These are phyloP conservation scores for Anticlea derivata DNA, from an alignment of 2,888 invertebrate species.

Conservation along the genomic window DNA sequence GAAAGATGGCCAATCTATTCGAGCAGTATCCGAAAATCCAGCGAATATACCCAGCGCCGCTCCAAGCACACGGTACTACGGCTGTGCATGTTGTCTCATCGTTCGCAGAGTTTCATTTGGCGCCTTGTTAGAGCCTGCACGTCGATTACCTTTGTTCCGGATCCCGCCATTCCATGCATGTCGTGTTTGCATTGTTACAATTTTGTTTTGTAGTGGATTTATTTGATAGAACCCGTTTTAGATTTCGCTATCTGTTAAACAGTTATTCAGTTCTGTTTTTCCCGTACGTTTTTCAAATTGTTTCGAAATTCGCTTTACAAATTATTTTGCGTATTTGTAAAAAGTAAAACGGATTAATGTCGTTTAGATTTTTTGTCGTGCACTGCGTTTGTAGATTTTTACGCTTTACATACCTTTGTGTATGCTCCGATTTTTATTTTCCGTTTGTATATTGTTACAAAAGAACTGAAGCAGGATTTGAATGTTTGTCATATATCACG, in stretches of 20 bases:
- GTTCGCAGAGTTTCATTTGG: conserved; percentile 55
- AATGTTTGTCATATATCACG: conserved; percentile 6
- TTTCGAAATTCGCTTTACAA: conserved; percentile 48
- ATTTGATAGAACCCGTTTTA: conserved; percentile 48
- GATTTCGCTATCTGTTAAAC: conserved; percentile 49
- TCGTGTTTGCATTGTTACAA: conserved; percentile 63
- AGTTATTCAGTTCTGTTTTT: conserved; percentile 30
- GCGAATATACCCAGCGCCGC: conserved; percentile 89
- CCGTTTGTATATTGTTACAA: conserved; percentile 10
- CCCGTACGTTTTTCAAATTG: conserved; percentile 30
- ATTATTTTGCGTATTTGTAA: conserved; percentile 31
- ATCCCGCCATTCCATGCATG: conserved; percentile 68
- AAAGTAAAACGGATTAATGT: conserved; percentile 16
- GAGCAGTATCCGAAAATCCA: conserved; percentile 90
- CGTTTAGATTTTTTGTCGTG: conserved; percentile 21
- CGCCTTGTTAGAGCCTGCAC: conserved; percentile 61
- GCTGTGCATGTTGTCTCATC: conserved; percentile 65
- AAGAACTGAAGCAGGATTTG: background rate
- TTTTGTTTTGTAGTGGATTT: conserved; percentile 58
- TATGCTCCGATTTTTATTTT: conserved; percentile 19
- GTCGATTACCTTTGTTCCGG: conserved; percentile 67
- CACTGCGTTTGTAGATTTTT: conserved; percentile 25
- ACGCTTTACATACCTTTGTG: conserved; percentile 26
- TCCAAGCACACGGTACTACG: conserved; percentile 76
- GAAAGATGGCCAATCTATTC: conserved; percentile 88